These are phyloP conservation scores for Melanotaenia pygmaea DNA, from an alignment of 2,797 vertebrate genomes.

Conservation along the genomic window DNA sequence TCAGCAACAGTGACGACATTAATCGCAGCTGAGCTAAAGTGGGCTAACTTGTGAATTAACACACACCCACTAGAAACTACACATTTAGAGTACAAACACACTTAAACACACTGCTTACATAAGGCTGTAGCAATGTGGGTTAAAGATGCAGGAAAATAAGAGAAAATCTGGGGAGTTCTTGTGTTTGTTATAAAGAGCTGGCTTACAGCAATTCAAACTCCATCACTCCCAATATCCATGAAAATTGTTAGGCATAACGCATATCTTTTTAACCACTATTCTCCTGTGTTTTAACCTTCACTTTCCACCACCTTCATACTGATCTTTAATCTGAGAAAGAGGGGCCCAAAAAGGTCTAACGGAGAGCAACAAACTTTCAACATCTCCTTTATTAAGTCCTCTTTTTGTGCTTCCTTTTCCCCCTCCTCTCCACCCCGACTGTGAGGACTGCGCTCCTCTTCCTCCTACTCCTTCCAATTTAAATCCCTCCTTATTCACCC, in stretches of 20 bases:
- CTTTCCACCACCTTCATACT: background rate
- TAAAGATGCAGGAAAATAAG: slow-evolving; percentile 50
- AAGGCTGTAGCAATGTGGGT: slow-evolving; percentile 62
- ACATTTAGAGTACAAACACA: slow-evolving; percentile 33
- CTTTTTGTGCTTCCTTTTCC: slow-evolving; percentile 11
- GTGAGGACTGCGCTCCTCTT: background rate
- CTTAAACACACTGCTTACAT: slow-evolving; percentile 51
- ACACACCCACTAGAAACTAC: background rate
- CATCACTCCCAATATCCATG: background rate
- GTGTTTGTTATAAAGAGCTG: slow-evolving; percentile 20
- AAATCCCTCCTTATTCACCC: slow-evolving; percentile 26
- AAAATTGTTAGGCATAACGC: background rate
- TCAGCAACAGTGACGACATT: slow-evolving; percentile 35
- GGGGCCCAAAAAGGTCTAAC: background rate
- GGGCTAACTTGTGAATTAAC: slow-evolving; percentile 30
- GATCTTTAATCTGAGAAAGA: background rate
- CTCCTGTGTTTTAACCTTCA: slow-evolving; percentile 10
- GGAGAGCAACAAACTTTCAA: slow-evolving; percentile 16
- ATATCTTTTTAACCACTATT: background rate
- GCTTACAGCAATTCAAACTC: slow-evolving; percentile 5
- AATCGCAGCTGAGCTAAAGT: slow-evolving; percentile 37
- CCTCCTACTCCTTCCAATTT: background rate
- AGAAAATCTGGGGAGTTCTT: slow-evolving; percentile 22
- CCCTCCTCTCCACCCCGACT: slow-evolving; percentile 12
- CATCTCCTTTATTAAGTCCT: slow-evolving; percentile 17